These are phyloP conservation scores for Eptatretus burgeri DNA, from an alignment of 2,113 vertebrate species.

Conservation along the genomic window DNA sequence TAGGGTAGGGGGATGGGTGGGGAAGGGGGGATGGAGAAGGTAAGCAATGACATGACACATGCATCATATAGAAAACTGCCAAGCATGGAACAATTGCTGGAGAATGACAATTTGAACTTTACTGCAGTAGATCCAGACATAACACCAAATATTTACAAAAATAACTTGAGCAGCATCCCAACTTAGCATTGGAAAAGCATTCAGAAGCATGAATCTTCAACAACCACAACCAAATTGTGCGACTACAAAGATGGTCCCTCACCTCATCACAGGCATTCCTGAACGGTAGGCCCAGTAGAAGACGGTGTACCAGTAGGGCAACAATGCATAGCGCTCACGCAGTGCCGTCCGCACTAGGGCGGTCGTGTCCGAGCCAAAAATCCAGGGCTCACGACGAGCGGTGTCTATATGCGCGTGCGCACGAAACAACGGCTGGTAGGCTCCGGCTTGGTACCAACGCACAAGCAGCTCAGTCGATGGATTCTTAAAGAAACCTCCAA, in stretches of 20 bases:
- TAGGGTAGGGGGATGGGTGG: slow-evolving; percentile 14
- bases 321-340: slow-evolving; percentile 35
- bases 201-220: too few species aligned
- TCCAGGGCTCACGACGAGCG: slow-evolving; percentile 51
- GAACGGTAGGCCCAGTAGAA: slow-evolving; percentile 31
- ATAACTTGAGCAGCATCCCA: too few species aligned
- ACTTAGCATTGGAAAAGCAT: too few species aligned
- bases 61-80: too few species aligned
- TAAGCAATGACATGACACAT: too few species aligned
- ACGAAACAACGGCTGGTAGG: slow-evolving; percentile 60
- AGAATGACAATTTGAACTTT: neutral
- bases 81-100: neutral
- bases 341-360: slow-evolving; percentile 32
- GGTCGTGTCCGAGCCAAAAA: slow-evolving; percentile 33
- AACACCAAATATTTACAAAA: neutral
- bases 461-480: slow-evolving; percentile 42
- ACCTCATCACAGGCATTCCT: slow-evolving; percentile 51
- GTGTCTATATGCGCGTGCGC: slow-evolving; percentile 67
- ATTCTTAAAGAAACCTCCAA: slow-evolving; percentile 57
- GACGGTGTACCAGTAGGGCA: slow-evolving; percentile 59
- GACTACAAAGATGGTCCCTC: slow-evolving; percentile 1
- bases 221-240: too few species aligned
- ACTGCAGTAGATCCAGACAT: neutral
- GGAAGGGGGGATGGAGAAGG: slow-evolving; percentile 8
- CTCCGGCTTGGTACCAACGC: slow-evolving; percentile 61